phyloP scores from a whole-genome alignment of 2,113 vertebrate species.

The Tragelaphus scriptus region DNA sequence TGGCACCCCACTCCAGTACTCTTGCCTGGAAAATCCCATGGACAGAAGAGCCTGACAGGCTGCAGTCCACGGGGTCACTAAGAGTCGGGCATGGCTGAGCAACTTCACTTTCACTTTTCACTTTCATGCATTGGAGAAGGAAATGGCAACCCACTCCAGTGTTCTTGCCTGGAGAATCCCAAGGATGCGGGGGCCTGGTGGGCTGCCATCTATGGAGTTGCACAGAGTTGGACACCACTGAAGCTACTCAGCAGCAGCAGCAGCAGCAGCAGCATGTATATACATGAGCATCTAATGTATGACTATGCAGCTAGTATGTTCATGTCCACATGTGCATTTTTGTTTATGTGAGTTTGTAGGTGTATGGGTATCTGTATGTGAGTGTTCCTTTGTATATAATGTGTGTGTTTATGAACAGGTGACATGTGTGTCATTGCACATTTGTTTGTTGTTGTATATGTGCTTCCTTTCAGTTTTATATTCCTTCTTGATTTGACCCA shows the following conservation, averaged over 20 bases:
- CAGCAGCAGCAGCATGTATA: no score
- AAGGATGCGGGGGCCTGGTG: no score
- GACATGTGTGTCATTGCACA: background rate
- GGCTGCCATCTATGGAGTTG: no score
- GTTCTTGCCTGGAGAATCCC: no score
- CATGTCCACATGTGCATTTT: background rate
- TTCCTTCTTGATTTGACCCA: background rate
- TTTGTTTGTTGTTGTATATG: background rate
- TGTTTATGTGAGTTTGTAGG: background rate
- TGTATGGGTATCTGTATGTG: background rate
- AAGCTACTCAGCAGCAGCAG: no score
- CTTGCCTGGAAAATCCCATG: no score
- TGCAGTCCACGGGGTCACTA: fast-evolving
- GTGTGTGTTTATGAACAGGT: background rate
- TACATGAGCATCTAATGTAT: background rate
- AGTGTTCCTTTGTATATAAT: background rate
- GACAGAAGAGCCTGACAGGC: fast-evolving
- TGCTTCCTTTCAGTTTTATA: background rate
- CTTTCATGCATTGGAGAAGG: no score
- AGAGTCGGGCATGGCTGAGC: fast-evolving
- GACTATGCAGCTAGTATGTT: background rate
- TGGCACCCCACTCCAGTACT: no score
- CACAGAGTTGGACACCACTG: no score
- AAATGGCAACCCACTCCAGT: no score
- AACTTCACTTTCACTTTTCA: no score